Evolutionary conservation across 2,888 invertebrate genomes (phyloP), one percentile per base, ranked within the genome.

Genomic region (Andrena fulva): DNA sequence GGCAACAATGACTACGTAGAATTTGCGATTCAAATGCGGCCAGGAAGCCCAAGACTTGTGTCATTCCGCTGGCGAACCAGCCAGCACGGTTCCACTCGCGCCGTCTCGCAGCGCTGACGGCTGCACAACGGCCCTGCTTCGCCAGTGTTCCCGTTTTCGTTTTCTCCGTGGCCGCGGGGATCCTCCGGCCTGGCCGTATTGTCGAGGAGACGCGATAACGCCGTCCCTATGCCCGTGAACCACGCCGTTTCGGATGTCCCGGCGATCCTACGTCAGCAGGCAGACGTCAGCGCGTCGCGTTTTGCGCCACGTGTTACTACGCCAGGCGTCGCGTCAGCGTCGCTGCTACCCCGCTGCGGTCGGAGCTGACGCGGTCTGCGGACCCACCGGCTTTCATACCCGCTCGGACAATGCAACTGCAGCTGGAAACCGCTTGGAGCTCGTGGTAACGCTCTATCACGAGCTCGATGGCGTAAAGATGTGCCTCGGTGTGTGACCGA

Each of bases 181-280:
- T 52, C 63, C 24, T 66, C 42, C 52, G n/a, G 42, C 64, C 54
- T 42, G 31, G 67, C 31, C 31, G 64, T 68, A 78, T 74, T 60
- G 69, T 74, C 78, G 71, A 63, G 24, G 24, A 27, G 70, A 77
- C 63, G 75, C 69, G 70, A 73, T 81, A 56, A 67, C 67, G 24
- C 24, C 70, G 67, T 63, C 59, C 71, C 33, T 75, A 29, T 70
- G 85, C 60, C 71, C 74, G 74, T 67, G 71, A 78, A 84, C 79
- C 76, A 54, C 76, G 66, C 62, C 50, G 31, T 80, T 71, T 52
- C 70, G 64, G 70, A 66, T 59, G 64, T 77, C 72, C 64, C 35
- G 77, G 31, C 63, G 74, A 69, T 42, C 84, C 90, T 85, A 82
- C 87, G 91, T 91, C 91, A 91, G 91, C 89, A 70, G 64, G 84